A percentile compares a stretch with the other conserved stretches of the same genome.
phyloP scores from a whole-genome alignment of 2,888 invertebrate genomes.

The Cantharis rustica region DNA sequence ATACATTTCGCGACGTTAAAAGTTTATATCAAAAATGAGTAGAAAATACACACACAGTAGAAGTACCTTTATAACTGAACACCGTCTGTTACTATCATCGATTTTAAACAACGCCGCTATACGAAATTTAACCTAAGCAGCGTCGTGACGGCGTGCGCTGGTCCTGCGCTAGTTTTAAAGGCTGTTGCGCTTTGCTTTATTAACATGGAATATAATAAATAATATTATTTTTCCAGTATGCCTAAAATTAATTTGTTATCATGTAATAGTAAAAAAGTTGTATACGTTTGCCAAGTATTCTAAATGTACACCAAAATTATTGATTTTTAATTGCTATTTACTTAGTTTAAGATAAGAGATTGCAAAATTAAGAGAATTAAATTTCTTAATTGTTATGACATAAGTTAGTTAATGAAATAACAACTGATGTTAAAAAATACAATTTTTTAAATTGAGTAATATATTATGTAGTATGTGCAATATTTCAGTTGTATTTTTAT shows the following conservation, averaged over 20 bases:
- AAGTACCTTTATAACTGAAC: slow-evolving; percentile 49
- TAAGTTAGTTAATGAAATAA: background rate
- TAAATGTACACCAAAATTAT: background rate
- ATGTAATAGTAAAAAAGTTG: background rate
- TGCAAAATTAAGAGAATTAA: background rate
- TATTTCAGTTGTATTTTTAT: background rate
- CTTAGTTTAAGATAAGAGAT: background rate
- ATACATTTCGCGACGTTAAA: slow-evolving; percentile 20
- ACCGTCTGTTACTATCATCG: slow-evolving; percentile 48
- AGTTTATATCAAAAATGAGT: slow-evolving; percentile 6
- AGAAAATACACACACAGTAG: slow-evolving; percentile 27
- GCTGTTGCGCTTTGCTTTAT: slow-evolving; percentile 47
- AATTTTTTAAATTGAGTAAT: background rate
- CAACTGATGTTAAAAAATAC: background rate
- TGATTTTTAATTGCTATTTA: background rate
- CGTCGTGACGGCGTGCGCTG: slow-evolving; percentile 39
- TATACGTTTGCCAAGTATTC: background rate
- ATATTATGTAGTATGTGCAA: background rate
- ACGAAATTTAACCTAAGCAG: slow-evolving; percentile 38
- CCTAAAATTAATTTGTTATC: background rate
- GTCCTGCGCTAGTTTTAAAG: slow-evolving; percentile 41
- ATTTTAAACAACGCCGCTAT: slow-evolving; percentile 50
- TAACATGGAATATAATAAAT: slow-evolving; percentile 23
- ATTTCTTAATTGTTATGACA: background rate
- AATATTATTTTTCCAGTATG: slow-evolving; percentile 8